Percentiles rank a stretch among this genome's conserved stretches.
Evolutionary conservation across 2,888 invertebrate species (phyloP).

Genomic region (Micoletzkya japonica): DNA sequence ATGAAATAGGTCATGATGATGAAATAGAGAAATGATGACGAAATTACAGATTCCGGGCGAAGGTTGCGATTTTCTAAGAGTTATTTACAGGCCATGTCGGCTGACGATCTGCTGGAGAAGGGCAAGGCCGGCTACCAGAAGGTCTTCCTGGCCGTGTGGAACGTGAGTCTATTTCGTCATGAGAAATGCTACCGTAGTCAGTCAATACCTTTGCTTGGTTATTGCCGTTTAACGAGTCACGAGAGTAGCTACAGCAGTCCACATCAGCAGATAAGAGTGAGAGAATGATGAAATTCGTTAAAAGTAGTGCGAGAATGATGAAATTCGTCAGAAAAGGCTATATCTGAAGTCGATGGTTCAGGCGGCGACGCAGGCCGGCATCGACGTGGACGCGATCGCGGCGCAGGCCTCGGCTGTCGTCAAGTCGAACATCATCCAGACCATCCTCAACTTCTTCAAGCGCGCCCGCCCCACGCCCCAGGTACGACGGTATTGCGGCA

Average conservation of each 20-base stretch:
- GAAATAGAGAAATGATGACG: no score
- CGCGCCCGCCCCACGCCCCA: constrained; percentile 32
- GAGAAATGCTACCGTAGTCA: no score
- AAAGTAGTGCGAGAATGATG: no score
- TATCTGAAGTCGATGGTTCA: constrained; percentile 54
- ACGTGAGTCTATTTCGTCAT: constrained; percentile 23
- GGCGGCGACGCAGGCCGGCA: constrained; percentile 43
- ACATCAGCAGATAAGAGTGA: no score
- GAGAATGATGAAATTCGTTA: no score
- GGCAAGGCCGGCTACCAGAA: constrained; percentile 58
- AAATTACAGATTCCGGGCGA: no score
- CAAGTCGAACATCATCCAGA: constrained; percentile 47
- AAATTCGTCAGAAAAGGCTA: no score
- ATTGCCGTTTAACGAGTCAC: no score
- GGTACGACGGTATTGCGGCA: constrained; percentile 5
- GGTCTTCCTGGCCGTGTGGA: constrained; percentile 58
- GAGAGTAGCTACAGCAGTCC: no score
- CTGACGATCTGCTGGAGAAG: constrained; percentile 58
- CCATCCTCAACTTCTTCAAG: constrained; percentile 56
- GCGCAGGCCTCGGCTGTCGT: constrained; percentile 33
- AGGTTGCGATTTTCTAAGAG: no score
- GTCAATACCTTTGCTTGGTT: no score
- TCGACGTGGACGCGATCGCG: constrained; percentile 20
- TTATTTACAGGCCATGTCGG: constrained; percentile 44
- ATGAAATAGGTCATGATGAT: neutral